phyloP scores from a whole-genome alignment of 2,888 invertebrate genomes.

The Xestia c-nigrum region DNA sequence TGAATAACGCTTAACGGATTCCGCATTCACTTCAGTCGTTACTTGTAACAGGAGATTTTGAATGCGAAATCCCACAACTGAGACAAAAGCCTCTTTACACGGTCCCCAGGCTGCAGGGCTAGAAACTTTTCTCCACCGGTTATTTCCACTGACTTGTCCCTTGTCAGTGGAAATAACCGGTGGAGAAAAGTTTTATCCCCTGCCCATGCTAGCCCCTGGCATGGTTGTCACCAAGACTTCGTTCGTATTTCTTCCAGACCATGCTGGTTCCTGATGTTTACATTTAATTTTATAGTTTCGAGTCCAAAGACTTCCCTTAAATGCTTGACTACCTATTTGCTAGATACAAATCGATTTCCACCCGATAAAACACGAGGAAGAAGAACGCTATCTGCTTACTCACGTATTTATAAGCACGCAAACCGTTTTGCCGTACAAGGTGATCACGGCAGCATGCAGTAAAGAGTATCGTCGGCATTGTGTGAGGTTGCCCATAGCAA shows the following conservation, averaged over 20 bases:
- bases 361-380: conserved; percentile 2
- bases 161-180: no score
- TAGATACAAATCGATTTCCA: conserved; percentile 7
- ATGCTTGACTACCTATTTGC: neutral
- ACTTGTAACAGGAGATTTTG: conserved; percentile 7
- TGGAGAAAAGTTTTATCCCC: no score
- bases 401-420: conserved; percentile 24
- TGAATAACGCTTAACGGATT: neutral
- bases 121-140: no score
- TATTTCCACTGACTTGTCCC: no score
- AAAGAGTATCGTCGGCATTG: conserved; percentile 39
- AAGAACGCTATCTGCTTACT: conserved; percentile 15
- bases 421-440: conserved; percentile 46
- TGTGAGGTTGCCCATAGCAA: conserved; percentile 40
- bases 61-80: neutral
- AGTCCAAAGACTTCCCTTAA: neutral
- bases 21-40: neutral
- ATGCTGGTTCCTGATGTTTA: neutral
- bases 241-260: neutral
- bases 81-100: neutral
- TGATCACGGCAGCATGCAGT: conserved; percentile 23
- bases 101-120: no score
- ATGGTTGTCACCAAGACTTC: neutral
- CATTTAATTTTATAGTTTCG: neutral
- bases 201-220: no score